Base-by-base conservation (phyloP, 2,797 vertebrate species). In the Gadopsis marmoratus region DNA sequence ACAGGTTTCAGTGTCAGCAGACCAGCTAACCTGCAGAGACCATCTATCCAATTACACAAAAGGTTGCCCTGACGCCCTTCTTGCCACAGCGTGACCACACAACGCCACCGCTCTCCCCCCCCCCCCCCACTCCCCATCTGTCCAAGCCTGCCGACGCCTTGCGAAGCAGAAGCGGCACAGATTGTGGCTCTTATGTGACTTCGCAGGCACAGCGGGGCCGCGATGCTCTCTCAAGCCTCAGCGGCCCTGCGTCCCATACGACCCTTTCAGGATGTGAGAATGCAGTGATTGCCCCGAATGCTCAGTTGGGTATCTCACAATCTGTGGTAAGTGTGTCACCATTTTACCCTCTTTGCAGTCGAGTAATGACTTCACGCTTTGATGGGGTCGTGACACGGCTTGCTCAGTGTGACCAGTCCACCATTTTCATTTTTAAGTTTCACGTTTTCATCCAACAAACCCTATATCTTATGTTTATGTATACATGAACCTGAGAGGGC, bases 131-230 rank as follows among this genome's bases (percentile, higher is more conserved):
- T n/a, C n/a, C n/a, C n/a, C n/a, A 93, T 93, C 93, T 93, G 91
- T 72, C 77, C 56, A 2, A 9, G 51, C 76, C 78, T 33, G 3
- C 74, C 45, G 62, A 81, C 71, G 72, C 79, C 81, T 87, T 0
- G 66, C 23, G 2, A 68, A 88, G 81, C 91, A 92, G 89, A 89
- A 86, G 86, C 70, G 21, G 73, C 92, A 89, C 93, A 93, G 93
- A 93, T 92, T 93, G 93, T 87, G 90, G 91, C 92, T 91, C 87
- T 86, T 86, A 4, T 76, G 86, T 86, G 92, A 93, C 91, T 92
- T 92, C 82, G 5, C 90, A 50, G 86, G 85, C 92, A 80, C 93
- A 90, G 92, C 87, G 51, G 91, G 91, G 91, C 81, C 33, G 0
- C 0, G 74, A 76, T 71, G 89, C 83, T 79, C 79, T 47, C 84